phyloP scores from a whole-genome alignment of 2,888 invertebrate species.

The Ormyrus thymus region DNA sequence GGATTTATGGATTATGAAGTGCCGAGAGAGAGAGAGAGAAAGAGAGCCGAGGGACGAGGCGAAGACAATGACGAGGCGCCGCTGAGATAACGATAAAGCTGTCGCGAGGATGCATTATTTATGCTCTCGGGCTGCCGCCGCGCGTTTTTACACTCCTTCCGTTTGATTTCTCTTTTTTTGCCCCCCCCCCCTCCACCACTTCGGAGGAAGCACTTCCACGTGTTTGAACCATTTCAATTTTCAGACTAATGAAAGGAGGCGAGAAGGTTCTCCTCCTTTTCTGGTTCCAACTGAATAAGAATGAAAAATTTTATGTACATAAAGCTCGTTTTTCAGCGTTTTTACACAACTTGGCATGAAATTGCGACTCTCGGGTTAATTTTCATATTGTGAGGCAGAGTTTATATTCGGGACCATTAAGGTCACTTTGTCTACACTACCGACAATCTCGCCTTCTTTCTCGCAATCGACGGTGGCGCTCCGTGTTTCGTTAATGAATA shows the following conservation, averaged over 20 bases:
- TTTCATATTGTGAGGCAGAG: slow-evolving; percentile 31
- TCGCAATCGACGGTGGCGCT: slow-evolving; percentile 13
- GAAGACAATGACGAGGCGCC: slow-evolving; percentile 69
- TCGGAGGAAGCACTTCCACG: neutral
- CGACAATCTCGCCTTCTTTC: slow-evolving; percentile 25
- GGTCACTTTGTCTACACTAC: slow-evolving; percentile 64
- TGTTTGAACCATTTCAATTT: too few species aligned
- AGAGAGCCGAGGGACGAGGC: slow-evolving; percentile 63
- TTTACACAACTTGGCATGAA: too few species aligned
- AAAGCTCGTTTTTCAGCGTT: too few species aligned
- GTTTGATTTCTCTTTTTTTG: neutral
- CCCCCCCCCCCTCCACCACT: neutral
- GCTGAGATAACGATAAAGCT: slow-evolving; percentile 67
- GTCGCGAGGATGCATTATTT: slow-evolving; percentile 70
- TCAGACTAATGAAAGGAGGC: too few species aligned
- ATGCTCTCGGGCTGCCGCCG: slow-evolving; percentile 57
- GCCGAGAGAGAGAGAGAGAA: too few species aligned
- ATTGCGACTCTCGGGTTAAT: too few species aligned
- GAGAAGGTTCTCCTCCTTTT: too few species aligned
- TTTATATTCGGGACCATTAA: slow-evolving; percentile 69
- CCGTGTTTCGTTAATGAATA: slow-evolving; percentile 3
- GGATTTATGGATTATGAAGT: slow-evolving; percentile 72
- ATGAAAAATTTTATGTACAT: too few species aligned
- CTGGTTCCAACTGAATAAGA: too few species aligned
- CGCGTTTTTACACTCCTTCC: slow-evolving; percentile 8